Evolutionary conservation across 2,888 invertebrate species (phyloP).

Genomic region (Elegia similella): DNA sequence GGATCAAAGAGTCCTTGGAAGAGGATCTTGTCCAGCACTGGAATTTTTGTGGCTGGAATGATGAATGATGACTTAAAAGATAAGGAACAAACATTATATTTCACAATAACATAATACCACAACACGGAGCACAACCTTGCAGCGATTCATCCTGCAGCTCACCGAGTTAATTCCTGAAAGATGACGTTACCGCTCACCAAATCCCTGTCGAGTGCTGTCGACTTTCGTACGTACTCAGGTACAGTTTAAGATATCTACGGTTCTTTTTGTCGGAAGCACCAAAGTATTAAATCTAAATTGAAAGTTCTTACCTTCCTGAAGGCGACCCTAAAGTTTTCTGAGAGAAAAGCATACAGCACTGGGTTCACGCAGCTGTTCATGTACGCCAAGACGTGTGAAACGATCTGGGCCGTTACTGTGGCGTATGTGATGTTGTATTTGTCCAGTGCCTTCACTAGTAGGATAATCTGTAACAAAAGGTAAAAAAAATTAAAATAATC

Average conservation of each 20-base stretch:
- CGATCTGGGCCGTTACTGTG: conserved; percentile 88
- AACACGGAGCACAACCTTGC: background rate
- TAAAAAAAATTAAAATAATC: too few species aligned
- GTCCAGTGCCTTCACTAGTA: conserved; percentile 88
- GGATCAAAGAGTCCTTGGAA: too few species aligned
- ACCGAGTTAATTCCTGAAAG: background rate
- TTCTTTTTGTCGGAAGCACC: too few species aligned
- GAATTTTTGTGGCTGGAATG: too few species aligned
- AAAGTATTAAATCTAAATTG: too few species aligned
- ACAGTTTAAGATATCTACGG: too few species aligned
- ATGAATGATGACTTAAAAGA: background rate
- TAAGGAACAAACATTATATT: too few species aligned
- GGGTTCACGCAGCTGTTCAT: conserved; percentile 98
- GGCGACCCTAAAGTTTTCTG: conserved; percentile 96
- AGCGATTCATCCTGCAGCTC: background rate
- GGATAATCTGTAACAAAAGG: conserved; percentile 83
- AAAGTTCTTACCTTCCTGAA: conserved; percentile 83
- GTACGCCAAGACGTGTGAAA: conserved; percentile 92
- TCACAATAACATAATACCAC: too few species aligned
- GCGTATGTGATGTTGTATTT: conserved; percentile 86
- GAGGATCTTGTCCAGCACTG: too few species aligned
- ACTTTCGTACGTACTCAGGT: too few species aligned
- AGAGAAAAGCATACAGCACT: conserved; percentile 95
- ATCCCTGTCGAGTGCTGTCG: too few species aligned
- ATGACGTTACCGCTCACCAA: too few species aligned